Percentiles rank a stretch among this genome's conserved stretches.
phyloP scores from a whole-genome alignment of 1,140 invertebrate species.

The Oreohelix idahoensis region DNA sequence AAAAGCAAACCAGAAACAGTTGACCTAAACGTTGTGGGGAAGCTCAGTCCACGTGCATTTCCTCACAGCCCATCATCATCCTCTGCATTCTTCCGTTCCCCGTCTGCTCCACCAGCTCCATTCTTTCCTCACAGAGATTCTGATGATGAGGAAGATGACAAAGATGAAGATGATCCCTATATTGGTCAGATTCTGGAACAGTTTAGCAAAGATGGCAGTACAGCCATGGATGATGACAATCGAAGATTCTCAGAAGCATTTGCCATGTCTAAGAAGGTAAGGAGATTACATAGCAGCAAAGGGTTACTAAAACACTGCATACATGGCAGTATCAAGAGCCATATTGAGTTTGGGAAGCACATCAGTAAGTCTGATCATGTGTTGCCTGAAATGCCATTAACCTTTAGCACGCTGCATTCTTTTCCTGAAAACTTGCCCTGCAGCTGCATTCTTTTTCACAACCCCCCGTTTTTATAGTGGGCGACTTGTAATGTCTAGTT shows the following conservation, averaged over 20 bases:
- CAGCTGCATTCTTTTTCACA: too few relatives aligned
- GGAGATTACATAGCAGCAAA: slow-evolving; percentile 14
- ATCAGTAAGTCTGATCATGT: too few relatives aligned
- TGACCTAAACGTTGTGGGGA: slow-evolving; percentile 50
- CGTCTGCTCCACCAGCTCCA: slow-evolving; percentile 64
- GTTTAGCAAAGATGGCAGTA: slow-evolving; percentile 48
- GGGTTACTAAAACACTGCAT: too few relatives aligned
- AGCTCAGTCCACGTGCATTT: slow-evolving; percentile 64
- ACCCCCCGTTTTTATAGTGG: too few relatives aligned
- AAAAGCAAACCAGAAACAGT: slow-evolving; percentile 46
- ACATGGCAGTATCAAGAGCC: too few relatives aligned
- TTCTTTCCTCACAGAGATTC: slow-evolving; percentile 53
- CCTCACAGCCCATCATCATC: slow-evolving; percentile 41
- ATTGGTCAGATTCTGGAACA: slow-evolving; percentile 46
- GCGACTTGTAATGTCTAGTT: too few relatives aligned
- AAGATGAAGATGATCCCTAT: slow-evolving; percentile 52
- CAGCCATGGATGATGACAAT: slow-evolving; percentile 43
- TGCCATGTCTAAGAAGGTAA: slow-evolving; percentile 46
- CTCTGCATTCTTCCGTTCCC: slow-evolving; percentile 51
- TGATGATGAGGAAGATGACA: slow-evolving; percentile 51
- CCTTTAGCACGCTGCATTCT: too few relatives aligned
- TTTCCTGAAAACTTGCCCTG: too few relatives aligned
- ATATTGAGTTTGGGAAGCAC: too few relatives aligned
- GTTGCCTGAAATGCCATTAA: too few relatives aligned
- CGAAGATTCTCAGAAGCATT: slow-evolving; percentile 52